Evolutionary conservation across 2,888 invertebrate species (phyloP).

Genomic region (Amorpha juglandis): DNA sequence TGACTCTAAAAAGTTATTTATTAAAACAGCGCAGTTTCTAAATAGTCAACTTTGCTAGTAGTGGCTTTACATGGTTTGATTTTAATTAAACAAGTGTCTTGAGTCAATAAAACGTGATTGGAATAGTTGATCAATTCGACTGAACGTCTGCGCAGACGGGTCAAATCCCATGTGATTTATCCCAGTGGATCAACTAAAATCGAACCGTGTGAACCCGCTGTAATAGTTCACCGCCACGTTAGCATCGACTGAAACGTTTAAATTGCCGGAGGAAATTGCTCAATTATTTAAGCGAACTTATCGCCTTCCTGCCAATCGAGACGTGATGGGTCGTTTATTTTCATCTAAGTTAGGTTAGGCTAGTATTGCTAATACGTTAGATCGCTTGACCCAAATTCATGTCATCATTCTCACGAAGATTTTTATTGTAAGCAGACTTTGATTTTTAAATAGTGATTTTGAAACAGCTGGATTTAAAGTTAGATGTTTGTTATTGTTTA

Average conservation of each 20-base stretch:
- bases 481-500: too few relatives aligned
- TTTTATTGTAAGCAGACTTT: too few relatives aligned
- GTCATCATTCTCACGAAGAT: neutral
- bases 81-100: too few relatives aligned
- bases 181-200: neutral
- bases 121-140: too few relatives aligned
- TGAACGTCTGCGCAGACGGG: too few relatives aligned
- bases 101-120: too few relatives aligned
- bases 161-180: neutral
- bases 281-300: conserved; percentile 16
- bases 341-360: neutral
- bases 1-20: too few relatives aligned
- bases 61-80: too few relatives aligned
- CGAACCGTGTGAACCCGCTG: neutral
- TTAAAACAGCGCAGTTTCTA: too few relatives aligned
- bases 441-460: too few relatives aligned
- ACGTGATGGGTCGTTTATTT: neutral
- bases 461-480: too few relatives aligned
- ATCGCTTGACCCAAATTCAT: neutral
- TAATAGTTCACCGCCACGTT: neutral
- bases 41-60: too few relatives aligned
- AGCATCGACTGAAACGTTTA: neutral
- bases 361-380: neutral
- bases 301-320: conserved; percentile 13
- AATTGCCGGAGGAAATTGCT: conserved; percentile 7